A percentile compares a stretch with the other conserved stretches of the same genome.
Conservation (phyloP, 2,888 invertebrate species). For the Clitarchus hookeri region DNA sequence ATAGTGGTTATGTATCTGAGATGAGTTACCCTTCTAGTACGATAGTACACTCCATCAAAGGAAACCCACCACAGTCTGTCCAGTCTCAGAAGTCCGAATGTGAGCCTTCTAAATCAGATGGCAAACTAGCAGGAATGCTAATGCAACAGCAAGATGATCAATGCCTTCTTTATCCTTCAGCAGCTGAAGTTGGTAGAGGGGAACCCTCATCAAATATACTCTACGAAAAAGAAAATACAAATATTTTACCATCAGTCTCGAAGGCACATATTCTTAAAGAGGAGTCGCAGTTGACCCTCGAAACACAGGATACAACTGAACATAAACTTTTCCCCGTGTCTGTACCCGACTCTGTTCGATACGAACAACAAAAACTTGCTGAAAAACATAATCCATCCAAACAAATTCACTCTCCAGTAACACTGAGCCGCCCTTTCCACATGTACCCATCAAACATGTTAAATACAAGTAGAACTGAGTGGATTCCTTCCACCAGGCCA, state of each 20-base stretch:
- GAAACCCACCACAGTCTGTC: neutral
- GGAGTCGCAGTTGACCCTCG: neutral
- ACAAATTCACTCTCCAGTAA: neutral
- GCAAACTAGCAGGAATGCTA: neutral
- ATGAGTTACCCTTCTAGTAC: neutral
- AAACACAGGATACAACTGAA: neutral
- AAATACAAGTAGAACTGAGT: neutral
- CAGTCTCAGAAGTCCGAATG: neutral
- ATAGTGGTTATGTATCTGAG: neutral
- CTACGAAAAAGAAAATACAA: neutral
- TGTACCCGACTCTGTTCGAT: neutral
- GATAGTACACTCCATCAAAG: neutral
- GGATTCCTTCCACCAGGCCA: neutral
- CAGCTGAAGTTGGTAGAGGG: neutral
- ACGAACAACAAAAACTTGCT: neutral
- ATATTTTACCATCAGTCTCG: neutral
- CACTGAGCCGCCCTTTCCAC: neutral
- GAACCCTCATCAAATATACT: neutral
- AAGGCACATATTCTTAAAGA: neutral
- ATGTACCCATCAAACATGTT: neutral
- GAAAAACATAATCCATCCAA: neutral
- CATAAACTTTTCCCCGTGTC: neutral
- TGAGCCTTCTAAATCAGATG: neutral
- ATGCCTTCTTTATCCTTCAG: neutral
- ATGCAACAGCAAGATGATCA: neutral